phyloP scores from a whole-genome alignment of 2,888 invertebrate species.

The Scaptomyza reducta region DNA sequence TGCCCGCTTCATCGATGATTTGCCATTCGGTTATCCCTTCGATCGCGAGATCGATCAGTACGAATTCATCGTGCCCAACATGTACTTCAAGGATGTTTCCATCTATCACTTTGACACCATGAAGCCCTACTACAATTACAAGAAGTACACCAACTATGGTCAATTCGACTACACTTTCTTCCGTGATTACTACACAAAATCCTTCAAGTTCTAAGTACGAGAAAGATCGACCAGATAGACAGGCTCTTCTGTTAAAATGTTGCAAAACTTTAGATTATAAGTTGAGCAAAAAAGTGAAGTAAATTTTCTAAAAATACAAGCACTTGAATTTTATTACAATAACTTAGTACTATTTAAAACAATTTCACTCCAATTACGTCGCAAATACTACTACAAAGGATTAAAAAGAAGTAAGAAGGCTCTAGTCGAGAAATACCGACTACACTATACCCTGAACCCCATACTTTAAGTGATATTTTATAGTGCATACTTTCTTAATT shows the following conservation, averaged over 20 bases:
- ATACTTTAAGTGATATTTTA: no score
- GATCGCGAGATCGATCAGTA: constrained; percentile 88
- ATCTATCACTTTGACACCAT: constrained; percentile 87
- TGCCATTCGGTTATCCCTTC: constrained; percentile 90
- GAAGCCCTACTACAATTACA: constrained; percentile 72
- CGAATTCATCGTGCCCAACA: constrained; percentile 88
- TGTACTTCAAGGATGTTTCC: constrained; percentile 87
- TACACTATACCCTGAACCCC: no score
- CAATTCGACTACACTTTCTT: constrained; percentile 76
- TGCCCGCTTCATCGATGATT: constrained; percentile 86
- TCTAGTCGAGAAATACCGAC: no score
- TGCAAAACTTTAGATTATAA: constrained; percentile 40
- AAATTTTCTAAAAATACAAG: constrained; percentile 58
- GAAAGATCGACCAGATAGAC: not conserved
- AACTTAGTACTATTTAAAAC: no score
- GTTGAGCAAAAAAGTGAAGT: constrained; percentile 59
- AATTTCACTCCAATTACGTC: no score
- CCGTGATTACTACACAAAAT: constrained; percentile 70
- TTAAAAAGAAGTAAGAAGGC: no score
- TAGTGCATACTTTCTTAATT: no score
- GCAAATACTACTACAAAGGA: not conserved
- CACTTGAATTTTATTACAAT: not conserved
- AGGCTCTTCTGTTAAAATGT: constrained; percentile 9
- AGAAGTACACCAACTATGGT: constrained; percentile 72
- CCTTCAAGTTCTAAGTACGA: constrained; percentile 54